Base-by-base conservation (phyloP, 1,140 invertebrate species). In the Atopsyche davidsoni region DNA sequence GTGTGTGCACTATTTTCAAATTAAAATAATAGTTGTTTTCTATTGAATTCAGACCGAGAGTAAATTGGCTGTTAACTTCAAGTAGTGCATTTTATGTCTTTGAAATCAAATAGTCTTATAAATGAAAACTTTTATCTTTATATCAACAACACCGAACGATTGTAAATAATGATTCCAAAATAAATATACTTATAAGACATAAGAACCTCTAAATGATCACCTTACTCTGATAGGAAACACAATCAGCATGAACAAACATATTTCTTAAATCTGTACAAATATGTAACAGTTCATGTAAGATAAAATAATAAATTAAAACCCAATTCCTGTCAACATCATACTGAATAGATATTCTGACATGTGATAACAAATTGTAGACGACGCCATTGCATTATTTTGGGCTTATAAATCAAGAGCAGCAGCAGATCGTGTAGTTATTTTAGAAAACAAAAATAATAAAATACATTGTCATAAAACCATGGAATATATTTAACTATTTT, bases 231-330 rank as follows among this genome's bases (percentile, higher is more conserved):
- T 24, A 43, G 18, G 24, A 14, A 16, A 18, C 41, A 25, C 41
- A 43, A 28, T 43, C 41, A 43, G 41, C 24, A 10, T n/a, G 41
- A 43, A 18, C 6, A 43, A 43, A 43, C 41, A 43, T 9, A 16
- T 7, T 16, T 6, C 9, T 17, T 43, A 25, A 43, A 43, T 31
- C 23, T 43, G 28, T 42, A 25, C 22, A 7, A 39, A 19, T 39
- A 17, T 10, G 28, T 13, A 32, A n/a, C 28, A 32, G 3, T 14
- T 21, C 19, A 21, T 1, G 3, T n/a, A 9, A 40, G 38, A 21
- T 10, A 19, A 40, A 13, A 40, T 40, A 19, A 40, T 40, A 40
- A 40, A 40, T 40, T 19, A 40, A 22, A 40, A 19, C 19, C 6
- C n/a, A 10, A 3, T 34, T 34, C 16, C 3, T 34, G 31, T 34